These are phyloP conservation scores for Cydia strobilella DNA, from an alignment of 1,140 invertebrate genomes.

Conservation along the genomic window DNA sequence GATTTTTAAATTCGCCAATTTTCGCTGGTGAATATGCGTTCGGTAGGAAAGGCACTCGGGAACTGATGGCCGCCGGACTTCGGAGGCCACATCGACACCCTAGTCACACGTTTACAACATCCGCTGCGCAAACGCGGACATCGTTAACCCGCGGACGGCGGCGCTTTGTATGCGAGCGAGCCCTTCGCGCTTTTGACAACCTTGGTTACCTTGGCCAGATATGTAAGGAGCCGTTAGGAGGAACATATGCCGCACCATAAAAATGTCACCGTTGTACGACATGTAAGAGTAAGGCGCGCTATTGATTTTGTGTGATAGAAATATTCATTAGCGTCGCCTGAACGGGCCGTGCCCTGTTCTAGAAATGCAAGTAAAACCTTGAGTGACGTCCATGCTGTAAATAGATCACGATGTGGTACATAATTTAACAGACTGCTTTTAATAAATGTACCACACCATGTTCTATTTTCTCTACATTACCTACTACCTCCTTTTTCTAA, in stretches of 20 bases:
- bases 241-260: conserved; percentile 43
- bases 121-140: conserved; percentile 66
- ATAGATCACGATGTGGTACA: conserved; percentile 16
- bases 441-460: background rate
- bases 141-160: conserved; percentile 44
- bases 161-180: conserved; percentile 54
- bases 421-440: background rate
- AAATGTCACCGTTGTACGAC: conserved; percentile 45
- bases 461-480: background rate
- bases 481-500: too few species aligned
- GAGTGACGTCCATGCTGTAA: conserved; percentile 16
- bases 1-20: conserved; percentile 2
- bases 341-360: conserved; percentile 5
- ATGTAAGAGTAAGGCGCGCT: conserved; percentile 20
- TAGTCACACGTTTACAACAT: conserved; percentile 65
- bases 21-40: conserved; percentile 45
- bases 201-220: conserved; percentile 53
- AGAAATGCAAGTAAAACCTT: conserved; percentile 25
- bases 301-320: conserved; percentile 35
- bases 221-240: conserved; percentile 65
- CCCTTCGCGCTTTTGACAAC: conserved; percentile 49
- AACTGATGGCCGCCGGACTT: conserved; percentile 55
- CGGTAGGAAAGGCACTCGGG: conserved; percentile 48
- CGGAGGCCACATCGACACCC: conserved; percentile 54
- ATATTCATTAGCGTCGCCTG: conserved; percentile 25